Base-by-base conservation (phyloP, 2,113 vertebrate species). In the Neomonachus schauinslandi region DNA sequence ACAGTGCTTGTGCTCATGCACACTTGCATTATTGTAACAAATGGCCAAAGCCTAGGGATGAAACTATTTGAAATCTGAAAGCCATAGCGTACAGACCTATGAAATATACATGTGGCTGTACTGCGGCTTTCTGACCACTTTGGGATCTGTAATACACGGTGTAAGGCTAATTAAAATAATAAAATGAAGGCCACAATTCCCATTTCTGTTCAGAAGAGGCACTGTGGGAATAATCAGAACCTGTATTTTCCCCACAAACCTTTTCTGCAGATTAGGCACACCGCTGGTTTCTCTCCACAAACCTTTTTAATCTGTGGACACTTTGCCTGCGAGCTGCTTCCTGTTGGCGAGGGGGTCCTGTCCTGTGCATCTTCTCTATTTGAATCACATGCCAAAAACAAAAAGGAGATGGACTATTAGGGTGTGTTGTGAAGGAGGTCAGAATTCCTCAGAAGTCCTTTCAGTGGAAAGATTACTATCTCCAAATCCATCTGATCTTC, bases 91-190 rank as follows among this genome's bases (percentile, higher is more conserved):
- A 55, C 24, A 96, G 82, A 74, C 24, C 53, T 87, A 16, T 79
- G 42, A 92, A 89, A 95, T 88, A 89, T 4, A 31, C 11, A 33
- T 16, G 15, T 26, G 26, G 31, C 61, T 24, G 28, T 24, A 8
- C 88, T 15, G 22, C 46, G 46, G 80, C 72, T 98, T 94, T 86
- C 84, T 74, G 46, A 67, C 53, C 76, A 49, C 53, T 87, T 39
- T 46, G 69, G 55, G 28, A 46, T 92, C 69, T 51, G 21, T 33
- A 59, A 59, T 36, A 7, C 39, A 28, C 59, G 24, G 18, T 21
- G 49, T 59, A 84, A 28, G 7, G 55, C 83, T 81, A 87, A 96
- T 81, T 96, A 84, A 92, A 84, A 88, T 89, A 72, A 91, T 51
- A 46, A 80, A 92, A 84, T 0, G 26, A 93, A 80, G 28, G 13